Base-by-base conservation (phyloP, 2,797 vertebrate species). In the Spinibarbus caldwelli region DNA sequence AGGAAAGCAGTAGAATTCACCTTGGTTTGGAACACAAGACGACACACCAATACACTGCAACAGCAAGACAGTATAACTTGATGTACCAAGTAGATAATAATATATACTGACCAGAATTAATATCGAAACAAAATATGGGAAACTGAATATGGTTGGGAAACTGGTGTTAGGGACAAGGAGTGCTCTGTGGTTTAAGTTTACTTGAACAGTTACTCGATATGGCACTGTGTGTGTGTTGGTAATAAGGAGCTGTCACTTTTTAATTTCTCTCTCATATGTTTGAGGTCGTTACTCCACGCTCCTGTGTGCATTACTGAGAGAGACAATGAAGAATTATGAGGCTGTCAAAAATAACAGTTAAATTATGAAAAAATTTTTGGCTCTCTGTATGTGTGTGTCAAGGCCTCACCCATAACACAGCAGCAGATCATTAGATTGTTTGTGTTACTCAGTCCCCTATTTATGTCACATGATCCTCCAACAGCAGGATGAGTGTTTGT, bases 261-360 rank as follows among this genome's bases (percentile, higher is more conserved):
- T 66, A 83, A 64, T 75, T 75, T 34, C 14, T 36, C 29, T 38
- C 31, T 38, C 41, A 47, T 64, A 66, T 76, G 59, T 84, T 49
- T 84, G n/a, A 15, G 45, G 75, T 78, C 19, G 31, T 78, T 70
- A 17, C 26, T 78, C 7, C 0, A 67, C 23, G 62, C 62, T 67
- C 31, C 36, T 26, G 6, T 52, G 17, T 52, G 45, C 62, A 34
- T 68, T 78, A 78, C 47, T 84, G 34, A 29, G 34, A 66, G 72
- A 68, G 73, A 15, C 6, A 1, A 57, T 57, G 73, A 67, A 66
- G 57, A 54, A 84, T 67, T 67, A 83, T 52, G 19, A 84, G 36
- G 45, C 82, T 77, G 82, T 83, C 62, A 41, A n/a, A n/a, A n/a
- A n/a, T n/a, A n/a, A n/a, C n/a, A n/a, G n/a, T n/a, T n/a, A n/a